Percentiles rank a stretch among this genome's conserved stretches.
phyloP scores from a whole-genome alignment of 2,888 invertebrate species.

The Eristalis arbustorum region DNA sequence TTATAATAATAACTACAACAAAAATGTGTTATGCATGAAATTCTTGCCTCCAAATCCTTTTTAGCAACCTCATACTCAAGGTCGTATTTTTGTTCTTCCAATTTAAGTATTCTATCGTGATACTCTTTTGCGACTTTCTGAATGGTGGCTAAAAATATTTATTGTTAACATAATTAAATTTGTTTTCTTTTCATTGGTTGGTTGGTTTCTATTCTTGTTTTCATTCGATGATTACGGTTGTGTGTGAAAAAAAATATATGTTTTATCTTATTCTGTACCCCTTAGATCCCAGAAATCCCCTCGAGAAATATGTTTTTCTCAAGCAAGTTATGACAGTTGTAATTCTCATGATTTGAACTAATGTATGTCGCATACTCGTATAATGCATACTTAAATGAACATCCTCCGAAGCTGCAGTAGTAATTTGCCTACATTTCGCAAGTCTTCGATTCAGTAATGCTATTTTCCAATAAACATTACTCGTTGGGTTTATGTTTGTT shows the following conservation, averaged over 20 bases:
- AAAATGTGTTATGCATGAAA: conserved; percentile 56
- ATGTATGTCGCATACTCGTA: no score
- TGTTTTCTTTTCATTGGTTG: not conserved
- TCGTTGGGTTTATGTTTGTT: conserved; percentile 39
- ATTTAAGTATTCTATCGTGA: conserved; percentile 78
- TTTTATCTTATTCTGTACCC: not conserved
- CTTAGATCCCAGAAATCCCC: not conserved
- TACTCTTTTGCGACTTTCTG: conserved; percentile 78
- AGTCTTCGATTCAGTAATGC: conserved; percentile 6
- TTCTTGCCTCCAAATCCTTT: conserved; percentile 96
- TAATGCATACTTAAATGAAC: not conserved
- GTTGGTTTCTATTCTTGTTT: conserved; percentile 19
- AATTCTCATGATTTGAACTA: no score
- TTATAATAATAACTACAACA: conserved; percentile 51
- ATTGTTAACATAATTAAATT: conserved; percentile 22
- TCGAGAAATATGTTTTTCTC: not conserved
- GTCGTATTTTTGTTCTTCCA: conserved; percentile 92
- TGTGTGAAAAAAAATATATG: not conserved
- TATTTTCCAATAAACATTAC: conserved; percentile 33
- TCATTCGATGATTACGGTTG: conserved; percentile 19
- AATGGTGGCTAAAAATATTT: conserved; percentile 76
- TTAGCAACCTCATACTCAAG: conserved; percentile 97
- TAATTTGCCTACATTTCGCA: conserved; percentile 24
- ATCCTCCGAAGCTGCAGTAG: not conserved
- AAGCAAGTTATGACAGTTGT: no score